These are phyloP conservation scores for Drosophila pallidifrons DNA, from an alignment of 1,140 invertebrate genomes.

Conservation along the genomic window DNA sequence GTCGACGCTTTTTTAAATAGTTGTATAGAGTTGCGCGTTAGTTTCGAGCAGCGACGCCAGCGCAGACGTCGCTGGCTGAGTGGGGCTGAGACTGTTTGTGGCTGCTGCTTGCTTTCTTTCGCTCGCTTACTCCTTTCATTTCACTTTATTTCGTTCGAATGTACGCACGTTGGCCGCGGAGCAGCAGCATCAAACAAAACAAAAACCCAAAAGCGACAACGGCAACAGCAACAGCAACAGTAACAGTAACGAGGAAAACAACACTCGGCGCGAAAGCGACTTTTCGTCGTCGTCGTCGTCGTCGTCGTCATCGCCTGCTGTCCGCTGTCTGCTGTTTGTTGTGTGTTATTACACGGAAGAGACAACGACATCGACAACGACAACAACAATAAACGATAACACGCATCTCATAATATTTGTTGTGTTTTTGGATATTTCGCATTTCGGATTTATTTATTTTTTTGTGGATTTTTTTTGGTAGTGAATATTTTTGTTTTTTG, in stretches of 20 bases:
- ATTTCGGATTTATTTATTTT: conserved; percentile 20
- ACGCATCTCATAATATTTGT: neutral
- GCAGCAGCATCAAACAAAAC: conserved; percentile 54
- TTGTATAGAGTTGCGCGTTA: conserved; percentile 50
- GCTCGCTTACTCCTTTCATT: conserved; percentile 85
- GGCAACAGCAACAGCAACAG: conserved; percentile 26
- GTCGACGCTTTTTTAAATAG: conserved; percentile 44
- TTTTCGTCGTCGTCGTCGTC: conserved; percentile 28
- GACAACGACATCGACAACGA: conserved; percentile 20
- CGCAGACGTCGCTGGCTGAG: conserved; percentile 52
- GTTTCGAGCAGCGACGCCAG: conserved; percentile 49
- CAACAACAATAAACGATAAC: too few relatives aligned
- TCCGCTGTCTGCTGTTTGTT: conserved; percentile 28
- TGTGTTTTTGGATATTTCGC: conserved; percentile 10
- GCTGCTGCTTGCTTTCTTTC: conserved; percentile 85
- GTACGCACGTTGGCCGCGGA: conserved; percentile 84
- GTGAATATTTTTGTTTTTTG: conserved; percentile 20
- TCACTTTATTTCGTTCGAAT: conserved; percentile 85
- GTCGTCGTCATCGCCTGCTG: conserved; percentile 25
- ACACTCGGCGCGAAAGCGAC: conserved; percentile 53
- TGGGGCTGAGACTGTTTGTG: conserved; percentile 62
- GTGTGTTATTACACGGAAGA: conserved; percentile 54
- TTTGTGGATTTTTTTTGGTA: conserved; percentile 10
- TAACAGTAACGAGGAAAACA: conserved; percentile 42
- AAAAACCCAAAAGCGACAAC: conserved; percentile 42